These are phyloP conservation scores for Formica exsecta DNA, from an alignment of 1,140 invertebrate species.

Conservation along the genomic window DNA sequence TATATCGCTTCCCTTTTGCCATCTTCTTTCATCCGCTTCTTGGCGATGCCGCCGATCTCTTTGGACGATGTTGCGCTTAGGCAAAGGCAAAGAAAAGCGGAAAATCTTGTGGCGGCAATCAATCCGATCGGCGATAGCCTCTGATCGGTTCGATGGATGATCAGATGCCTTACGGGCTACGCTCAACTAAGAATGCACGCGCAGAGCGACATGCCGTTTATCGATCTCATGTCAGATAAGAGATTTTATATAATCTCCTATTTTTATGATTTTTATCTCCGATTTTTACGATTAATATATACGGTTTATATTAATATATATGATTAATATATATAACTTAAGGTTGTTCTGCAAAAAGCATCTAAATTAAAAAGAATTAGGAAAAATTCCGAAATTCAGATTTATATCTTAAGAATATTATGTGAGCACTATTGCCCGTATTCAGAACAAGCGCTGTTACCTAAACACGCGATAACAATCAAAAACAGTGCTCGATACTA, in stretches of 20 bases:
- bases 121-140: neutral
- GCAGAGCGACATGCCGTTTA: neutral
- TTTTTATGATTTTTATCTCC: neutral
- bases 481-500: no score
- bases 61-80: conserved; percentile 15
- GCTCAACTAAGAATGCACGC: neutral
- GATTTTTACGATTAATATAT: no score
- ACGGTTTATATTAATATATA: no score
- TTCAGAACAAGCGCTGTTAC: no score
- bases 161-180: conserved; percentile 8
- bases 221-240: neutral
- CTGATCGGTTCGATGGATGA: conserved; percentile 41
- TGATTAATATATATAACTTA: neutral
- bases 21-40: no score
- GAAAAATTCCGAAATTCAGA: neutral
- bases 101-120: neutral
- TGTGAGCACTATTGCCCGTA: no score
- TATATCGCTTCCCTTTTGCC: conserved; percentile 19
- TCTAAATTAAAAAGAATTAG: neutral
- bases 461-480: no score
- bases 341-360: neutral
- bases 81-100: conserved; percentile 10
- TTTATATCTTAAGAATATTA: no score
- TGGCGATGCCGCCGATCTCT: neutral
- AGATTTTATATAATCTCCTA: neutral